A percentile compares a stretch with the other conserved stretches of the same genome.
Conservation (phyloP, 1,140 invertebrate species). For the Nasonia giraulti region DNA sequence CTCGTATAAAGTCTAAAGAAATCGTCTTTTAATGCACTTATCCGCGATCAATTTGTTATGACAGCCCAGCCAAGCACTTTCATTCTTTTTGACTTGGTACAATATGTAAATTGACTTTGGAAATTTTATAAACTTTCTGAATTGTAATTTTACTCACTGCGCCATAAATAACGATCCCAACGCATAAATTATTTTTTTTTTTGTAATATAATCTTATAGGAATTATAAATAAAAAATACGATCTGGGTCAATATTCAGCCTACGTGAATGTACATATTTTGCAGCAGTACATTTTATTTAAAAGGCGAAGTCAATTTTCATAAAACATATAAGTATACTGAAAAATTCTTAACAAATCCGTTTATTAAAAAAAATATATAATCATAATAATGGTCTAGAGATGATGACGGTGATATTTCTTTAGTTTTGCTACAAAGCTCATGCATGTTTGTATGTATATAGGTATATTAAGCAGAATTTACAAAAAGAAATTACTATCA, state of each 20-base stretch:
- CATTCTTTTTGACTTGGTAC: neutral
- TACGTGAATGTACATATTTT: neutral
- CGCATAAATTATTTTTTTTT: too few species aligned
- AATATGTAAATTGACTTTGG: neutral
- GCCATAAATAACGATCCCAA: too few species aligned
- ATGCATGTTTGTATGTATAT: conserved; percentile 29
- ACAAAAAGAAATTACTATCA: conserved; percentile 41
- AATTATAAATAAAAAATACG: too few species aligned
- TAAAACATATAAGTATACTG: neutral
- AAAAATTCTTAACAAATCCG: conserved; percentile 15
- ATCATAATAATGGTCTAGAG: conserved; percentile 31
- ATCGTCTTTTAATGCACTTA: neutral
- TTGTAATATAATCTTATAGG: too few species aligned
- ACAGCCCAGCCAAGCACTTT: neutral
- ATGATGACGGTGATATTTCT: conserved; percentile 30
- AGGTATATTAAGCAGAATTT: conserved; percentile 47
- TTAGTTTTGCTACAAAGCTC: conserved; percentile 31
- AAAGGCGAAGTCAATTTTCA: conserved; percentile 17
- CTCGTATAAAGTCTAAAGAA: neutral
- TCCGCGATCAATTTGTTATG: neutral
- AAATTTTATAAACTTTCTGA: too few species aligned
- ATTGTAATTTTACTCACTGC: too few species aligned
- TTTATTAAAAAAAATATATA: conserved; percentile 45
- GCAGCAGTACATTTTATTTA: neutral
- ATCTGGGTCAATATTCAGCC: too few species aligned